Conservation (phyloP, 2,113 vertebrate species). For the Sinocyclocheilus anshuiensis region DNA sequence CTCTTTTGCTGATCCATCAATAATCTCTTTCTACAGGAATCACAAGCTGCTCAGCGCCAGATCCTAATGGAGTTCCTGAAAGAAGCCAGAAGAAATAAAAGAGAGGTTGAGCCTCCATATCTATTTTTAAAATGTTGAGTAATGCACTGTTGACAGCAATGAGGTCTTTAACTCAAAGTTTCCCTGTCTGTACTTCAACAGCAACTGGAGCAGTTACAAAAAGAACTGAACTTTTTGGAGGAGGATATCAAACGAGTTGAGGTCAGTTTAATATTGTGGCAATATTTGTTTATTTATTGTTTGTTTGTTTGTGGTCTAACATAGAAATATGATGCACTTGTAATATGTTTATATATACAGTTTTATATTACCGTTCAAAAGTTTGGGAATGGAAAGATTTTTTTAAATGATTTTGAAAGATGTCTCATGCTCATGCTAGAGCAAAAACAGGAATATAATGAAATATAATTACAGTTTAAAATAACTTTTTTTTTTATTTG, state of each 20-base stretch:
- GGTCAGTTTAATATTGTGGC: slow-evolving; percentile 72
- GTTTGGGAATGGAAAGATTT: not conserved
- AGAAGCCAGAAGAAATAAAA: slow-evolving; percentile 96
- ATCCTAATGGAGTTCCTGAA: slow-evolving; percentile 99
- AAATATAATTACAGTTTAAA: not conserved
- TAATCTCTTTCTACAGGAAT: slow-evolving; percentile 81
- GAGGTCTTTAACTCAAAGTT: slow-evolving; percentile 18
- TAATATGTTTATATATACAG: not conserved
- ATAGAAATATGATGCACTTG: not conserved
- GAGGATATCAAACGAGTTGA: slow-evolving; percentile 98
- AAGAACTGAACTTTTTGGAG: slow-evolving; percentile 96
- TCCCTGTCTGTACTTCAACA: slow-evolving; percentile 69
- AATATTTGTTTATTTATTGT: not conserved
- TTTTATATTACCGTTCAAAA: not conserved
- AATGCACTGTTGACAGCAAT: slow-evolving; percentile 8
- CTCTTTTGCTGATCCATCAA: not conserved
- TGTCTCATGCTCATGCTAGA: not conserved
- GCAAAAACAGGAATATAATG: not conserved
- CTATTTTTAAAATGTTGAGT: slow-evolving; percentile 15
- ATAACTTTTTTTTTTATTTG: not conserved
- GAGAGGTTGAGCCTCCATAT: slow-evolving; percentile 83
- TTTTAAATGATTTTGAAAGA: not conserved
- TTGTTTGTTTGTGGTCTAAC: not conserved
- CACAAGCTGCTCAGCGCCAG: slow-evolving; percentile 94
- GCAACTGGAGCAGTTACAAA: slow-evolving; percentile 99